Base-by-base conservation (phyloP, 2,797 vertebrate genomes). In the Rhynchonycteris naso region DNA sequence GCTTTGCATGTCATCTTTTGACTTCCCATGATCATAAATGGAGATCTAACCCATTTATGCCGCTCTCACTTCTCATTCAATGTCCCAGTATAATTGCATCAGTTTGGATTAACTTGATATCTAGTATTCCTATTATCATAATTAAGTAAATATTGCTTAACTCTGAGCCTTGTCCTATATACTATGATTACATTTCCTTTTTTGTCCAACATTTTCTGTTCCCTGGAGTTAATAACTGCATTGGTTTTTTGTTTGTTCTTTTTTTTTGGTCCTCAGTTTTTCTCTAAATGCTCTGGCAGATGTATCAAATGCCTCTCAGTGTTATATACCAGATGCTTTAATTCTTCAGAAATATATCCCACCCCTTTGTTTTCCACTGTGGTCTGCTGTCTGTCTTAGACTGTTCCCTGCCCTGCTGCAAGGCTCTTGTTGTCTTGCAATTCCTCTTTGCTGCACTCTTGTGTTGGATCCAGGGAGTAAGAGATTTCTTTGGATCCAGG, bases 181-280 rank as follows among this genome's bases (percentile, higher is more conserved):
- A 50, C 6, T 90, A 59, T 75, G 74, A 58, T 93, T 91, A 50
- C 11, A 58, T 78, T 93, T 91, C 5, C 1, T 79, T 90, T 94
- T 96, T 52, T 87, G 35, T 43, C 30, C 56, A 80, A 38, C 59
- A 52, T 85, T 79, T 90, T 47, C 76, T 94, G 54, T 97, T 91
- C 81, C 66, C 87, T 93, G 12, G 18, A 66, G 61, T 90, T 84
- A 71, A 66, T 81, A 68, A 92, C 87, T 80, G 30, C 58, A 35
- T 66, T 84, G 6, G 5, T 24, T 86, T 19, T 85, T 76, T 61
- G 66, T 33, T 88, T 90, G 59, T n/a, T 82, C 28, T 85, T 88
- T 61, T 38, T 82, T 78, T 93, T 89, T 87, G 63, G 4, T 75
- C 54, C 56, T 83, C 3, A 80, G 50, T 90, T 76, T 61, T 72